A percentile compares a stretch with the other conserved stretches of the same genome.
phyloP scores from a whole-genome alignment of 1,140 invertebrate species.

The Drosophila yakuba region DNA sequence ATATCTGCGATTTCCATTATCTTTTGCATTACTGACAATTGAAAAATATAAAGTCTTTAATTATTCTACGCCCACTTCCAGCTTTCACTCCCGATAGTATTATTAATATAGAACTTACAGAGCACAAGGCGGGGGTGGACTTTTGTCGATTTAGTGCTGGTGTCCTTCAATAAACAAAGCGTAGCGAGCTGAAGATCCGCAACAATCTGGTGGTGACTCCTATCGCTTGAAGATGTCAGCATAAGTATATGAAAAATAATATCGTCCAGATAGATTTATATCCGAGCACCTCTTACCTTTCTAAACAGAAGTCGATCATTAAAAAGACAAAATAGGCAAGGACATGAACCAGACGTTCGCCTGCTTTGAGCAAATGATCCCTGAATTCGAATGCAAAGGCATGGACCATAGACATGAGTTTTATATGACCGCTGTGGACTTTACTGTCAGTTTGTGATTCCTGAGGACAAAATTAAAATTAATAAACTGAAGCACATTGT shows the following conservation, averaged over 20 bases:
- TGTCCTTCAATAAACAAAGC: slow-evolving; percentile 28
- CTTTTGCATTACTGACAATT: slow-evolving; percentile 42
- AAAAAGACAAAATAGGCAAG: slow-evolving; percentile 35
- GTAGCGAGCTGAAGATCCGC: slow-evolving; percentile 29
- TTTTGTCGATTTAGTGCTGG: not conserved
- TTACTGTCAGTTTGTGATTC: not conserved
- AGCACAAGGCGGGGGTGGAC: slow-evolving; percentile 20
- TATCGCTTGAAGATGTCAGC: not conserved
- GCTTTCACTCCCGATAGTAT: too few relatives aligned
- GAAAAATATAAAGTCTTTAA: not conserved
- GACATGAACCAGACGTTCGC: slow-evolving; percentile 44
- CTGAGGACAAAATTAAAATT: slow-evolving; percentile 4
- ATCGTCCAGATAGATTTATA: not conserved
- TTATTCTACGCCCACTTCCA: too few relatives aligned
- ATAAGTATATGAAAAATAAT: not conserved
- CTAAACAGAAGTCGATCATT: slow-evolving; percentile 21
- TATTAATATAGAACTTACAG: slow-evolving; percentile 26
- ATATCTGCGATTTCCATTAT: slow-evolving; percentile 30
- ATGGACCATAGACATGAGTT: slow-evolving; percentile 15
- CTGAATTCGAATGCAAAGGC: slow-evolving; percentile 20
- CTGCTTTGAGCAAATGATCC: slow-evolving; percentile 8
- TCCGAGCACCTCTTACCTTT: not conserved
- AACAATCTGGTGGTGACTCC: not conserved
- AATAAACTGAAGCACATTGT: not conserved
- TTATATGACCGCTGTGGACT: not conserved